These are phyloP conservation scores for Syngnathoides biaculeatus DNA, from an alignment of 2,113 vertebrate species.

Conservation along the genomic window DNA sequence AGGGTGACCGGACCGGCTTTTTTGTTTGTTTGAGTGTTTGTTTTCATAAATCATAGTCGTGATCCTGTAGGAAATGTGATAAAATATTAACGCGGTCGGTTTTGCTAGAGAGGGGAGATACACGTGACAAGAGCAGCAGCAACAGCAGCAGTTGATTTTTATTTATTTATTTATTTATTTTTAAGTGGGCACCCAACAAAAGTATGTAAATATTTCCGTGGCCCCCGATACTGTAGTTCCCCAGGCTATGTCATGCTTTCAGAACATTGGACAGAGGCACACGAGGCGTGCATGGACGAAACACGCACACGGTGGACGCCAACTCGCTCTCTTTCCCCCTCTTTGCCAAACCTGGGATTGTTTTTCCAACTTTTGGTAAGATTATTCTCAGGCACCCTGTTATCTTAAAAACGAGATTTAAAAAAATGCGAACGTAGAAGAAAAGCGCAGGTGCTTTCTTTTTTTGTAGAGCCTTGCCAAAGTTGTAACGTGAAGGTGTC, in stretches of 20 bases:
- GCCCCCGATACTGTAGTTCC: conserved; percentile 64
- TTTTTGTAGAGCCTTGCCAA: conserved; percentile 68
- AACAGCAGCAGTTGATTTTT: background rate
- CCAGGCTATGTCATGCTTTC: conserved; percentile 78
- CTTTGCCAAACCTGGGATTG: conserved; percentile 74
- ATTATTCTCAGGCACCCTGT: conserved; percentile 55
- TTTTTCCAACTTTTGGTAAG: conserved; percentile 75
- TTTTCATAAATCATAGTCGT: conserved; percentile 51
- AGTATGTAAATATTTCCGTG: conserved; percentile 70
- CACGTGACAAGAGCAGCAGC: conserved; percentile 79
- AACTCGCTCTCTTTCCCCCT: conserved; percentile 69
- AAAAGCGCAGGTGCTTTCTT: conserved; percentile 58
- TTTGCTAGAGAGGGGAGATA: conserved; percentile 75
- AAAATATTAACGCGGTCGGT: conserved; percentile 84
- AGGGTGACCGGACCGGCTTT: conserved; percentile 57
- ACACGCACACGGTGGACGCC: conserved; percentile 70
- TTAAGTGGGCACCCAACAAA: conserved; percentile 78
- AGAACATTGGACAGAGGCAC: conserved; percentile 93
- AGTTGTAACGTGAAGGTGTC: conserved; percentile 81
- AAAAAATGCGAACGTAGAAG: conserved; percentile 11
- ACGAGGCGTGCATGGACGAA: conserved; percentile 76
- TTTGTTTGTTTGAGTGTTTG: conserved; percentile 11
- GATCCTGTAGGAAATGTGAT: conserved; percentile 79
- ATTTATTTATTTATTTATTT: background rate
- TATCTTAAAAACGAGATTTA: conserved; percentile 38